Conservation (phyloP, 2,797 vertebrate species). For the Dallia pectoralis region DNA sequence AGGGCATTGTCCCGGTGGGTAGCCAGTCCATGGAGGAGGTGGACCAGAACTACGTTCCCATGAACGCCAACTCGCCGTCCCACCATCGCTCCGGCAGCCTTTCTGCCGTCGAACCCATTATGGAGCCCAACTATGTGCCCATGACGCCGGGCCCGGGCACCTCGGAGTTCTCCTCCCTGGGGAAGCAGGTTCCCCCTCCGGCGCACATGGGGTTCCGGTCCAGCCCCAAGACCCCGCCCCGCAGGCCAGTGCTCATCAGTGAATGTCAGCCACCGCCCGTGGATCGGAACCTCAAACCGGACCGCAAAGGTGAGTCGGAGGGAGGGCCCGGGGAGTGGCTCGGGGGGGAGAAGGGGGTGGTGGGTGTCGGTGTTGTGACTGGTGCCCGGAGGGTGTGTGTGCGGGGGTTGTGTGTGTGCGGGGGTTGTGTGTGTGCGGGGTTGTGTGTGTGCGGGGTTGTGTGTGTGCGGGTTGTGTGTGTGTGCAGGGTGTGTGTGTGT, state of each 20-base stretch:
- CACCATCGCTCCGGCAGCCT: conserved; percentile 91
- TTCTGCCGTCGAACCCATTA: conserved; percentile 79
- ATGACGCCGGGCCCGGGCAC: conserved; percentile 96
- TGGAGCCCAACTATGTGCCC: conserved; percentile 96
- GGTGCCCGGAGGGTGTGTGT: not conserved
- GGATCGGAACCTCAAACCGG: conserved; percentile 97
- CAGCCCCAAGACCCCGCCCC: conserved; percentile 95
- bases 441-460: not conserved
- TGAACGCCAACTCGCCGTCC: conserved; percentile 96
- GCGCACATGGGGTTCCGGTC: conserved; percentile 98
- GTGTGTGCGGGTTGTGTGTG: too few relatives aligned
- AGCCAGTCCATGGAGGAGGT: conserved; percentile 90
- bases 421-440: not conserved
- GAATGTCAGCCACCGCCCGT: conserved; percentile 95
- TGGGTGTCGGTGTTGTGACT: conserved; percentile 19
- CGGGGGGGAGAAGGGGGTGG: conserved; percentile 4
- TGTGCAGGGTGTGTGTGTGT: not conserved
- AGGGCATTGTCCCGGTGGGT: conserved; percentile 88
- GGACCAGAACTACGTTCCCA: conserved; percentile 98
- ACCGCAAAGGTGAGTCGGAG: conserved; percentile 91
- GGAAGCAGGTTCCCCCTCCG: conserved; percentile 97
- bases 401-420: not conserved
- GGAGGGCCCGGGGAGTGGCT: conserved; percentile 6
- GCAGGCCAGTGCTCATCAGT: conserved; percentile 82
- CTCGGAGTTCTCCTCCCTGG: conserved; percentile 94